Conservation (phyloP, 2,888 invertebrate species). For the Drosophila antonietae region DNA sequence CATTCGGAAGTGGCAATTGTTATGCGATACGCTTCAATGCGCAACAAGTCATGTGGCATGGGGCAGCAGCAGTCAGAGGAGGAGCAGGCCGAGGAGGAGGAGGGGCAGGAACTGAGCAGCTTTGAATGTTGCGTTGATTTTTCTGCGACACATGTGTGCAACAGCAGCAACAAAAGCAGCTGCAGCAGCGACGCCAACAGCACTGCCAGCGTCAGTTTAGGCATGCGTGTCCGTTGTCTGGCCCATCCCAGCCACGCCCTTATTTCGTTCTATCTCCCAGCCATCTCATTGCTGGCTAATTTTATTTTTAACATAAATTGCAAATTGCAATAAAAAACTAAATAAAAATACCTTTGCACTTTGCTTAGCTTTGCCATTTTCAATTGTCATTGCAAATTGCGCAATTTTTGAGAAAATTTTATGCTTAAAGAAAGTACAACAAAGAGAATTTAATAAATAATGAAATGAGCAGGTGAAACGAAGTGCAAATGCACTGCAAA, state of each 20-base stretch:
- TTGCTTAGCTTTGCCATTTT: conserved; percentile 64
- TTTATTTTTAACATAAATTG: conserved; percentile 65
- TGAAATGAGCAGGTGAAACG: neutral
- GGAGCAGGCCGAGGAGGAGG: too few relatives aligned
- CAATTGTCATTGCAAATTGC: conserved; percentile 53
- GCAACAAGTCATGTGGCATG: conserved; percentile 38
- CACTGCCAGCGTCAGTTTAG: conserved; percentile 42
- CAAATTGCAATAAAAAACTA: conserved; percentile 53
- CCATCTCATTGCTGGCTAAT: neutral
- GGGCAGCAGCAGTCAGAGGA: neutral
- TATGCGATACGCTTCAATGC: conserved; percentile 65
- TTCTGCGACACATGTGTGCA: conserved; percentile 58
- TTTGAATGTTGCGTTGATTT: conserved; percentile 19
- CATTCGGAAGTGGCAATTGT: conserved; percentile 63
- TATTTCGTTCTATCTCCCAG: neutral
- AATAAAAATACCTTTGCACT: conserved; percentile 55
- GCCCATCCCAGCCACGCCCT: conserved; percentile 13
- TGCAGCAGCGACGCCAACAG: conserved; percentile 20
- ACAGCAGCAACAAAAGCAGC: conserved; percentile 14
- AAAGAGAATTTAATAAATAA: neutral
- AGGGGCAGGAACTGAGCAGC: neutral
- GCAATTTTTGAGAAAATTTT: conserved; percentile 36
- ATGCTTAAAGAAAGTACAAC: conserved; percentile 5
- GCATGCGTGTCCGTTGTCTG: conserved; percentile 63
- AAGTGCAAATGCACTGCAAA: neutral